Evolutionary conservation across 1,140 invertebrate genomes (phyloP).

Genomic region (Hermetia illucens): DNA sequence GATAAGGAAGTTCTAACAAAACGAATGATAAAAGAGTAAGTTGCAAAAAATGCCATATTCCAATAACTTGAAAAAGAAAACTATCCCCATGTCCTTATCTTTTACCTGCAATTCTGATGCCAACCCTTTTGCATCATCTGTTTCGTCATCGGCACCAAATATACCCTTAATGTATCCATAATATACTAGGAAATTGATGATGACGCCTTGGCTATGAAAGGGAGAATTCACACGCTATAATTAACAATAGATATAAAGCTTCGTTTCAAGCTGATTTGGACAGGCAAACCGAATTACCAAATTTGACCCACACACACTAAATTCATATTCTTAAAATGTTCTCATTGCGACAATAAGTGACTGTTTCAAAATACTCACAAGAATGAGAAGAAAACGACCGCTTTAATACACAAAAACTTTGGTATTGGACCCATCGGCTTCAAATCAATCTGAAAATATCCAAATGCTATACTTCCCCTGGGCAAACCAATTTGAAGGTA

Average conservation of each 20-base stretch:
- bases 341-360: too few species aligned
- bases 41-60: not conserved
- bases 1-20: conserved; percentile 76
- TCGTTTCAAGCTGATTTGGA: too few species aligned
- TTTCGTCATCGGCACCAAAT: conserved; percentile 39
- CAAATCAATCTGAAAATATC: conserved; percentile 48
- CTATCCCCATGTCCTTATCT: conserved; percentile 1
- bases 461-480: too few species aligned
- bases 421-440: conserved; percentile 84
- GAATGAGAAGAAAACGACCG: conserved; percentile 95
- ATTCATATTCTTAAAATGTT: too few species aligned
- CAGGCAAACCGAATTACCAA: too few species aligned
- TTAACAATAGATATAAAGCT: not conserved
- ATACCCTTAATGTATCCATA: conserved; percentile 50
- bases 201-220: conserved; percentile 66
- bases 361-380: conserved; percentile 59
- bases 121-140: conserved; percentile 36
- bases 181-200: conserved; percentile 77
- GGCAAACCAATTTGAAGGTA: too few species aligned
- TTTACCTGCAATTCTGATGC: conserved; percentile 65
- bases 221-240: conserved; percentile 4
- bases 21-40: conserved; percentile 1
- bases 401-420: conserved; percentile 97
- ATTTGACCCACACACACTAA: too few species aligned
- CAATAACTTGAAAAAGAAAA: not conserved